Base-by-base conservation (phyloP, 2,888 invertebrate species). In the Cheilosia variabilis region DNA sequence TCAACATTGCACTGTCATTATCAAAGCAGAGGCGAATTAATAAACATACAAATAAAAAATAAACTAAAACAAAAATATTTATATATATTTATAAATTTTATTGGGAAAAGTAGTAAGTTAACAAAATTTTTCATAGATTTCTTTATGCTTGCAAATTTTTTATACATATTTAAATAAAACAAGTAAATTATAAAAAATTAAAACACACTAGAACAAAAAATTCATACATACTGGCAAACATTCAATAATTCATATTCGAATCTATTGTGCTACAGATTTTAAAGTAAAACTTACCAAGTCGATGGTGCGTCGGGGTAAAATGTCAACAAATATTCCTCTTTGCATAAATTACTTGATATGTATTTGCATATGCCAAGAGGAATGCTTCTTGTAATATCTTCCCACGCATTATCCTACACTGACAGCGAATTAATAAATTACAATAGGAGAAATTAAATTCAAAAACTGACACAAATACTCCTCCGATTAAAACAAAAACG, bases 91-190 rank as follows among this genome's bases (percentile, higher is more conserved):
- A 86, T 53, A 86, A 68, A 76, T 76, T 77, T 72, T 86, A 86
- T 77, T 86, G 81, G 76, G 76, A 86, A 84, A 86, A 86, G 86
- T 86, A 86, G 86, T 76, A 86, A 86, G 86, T 86, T 86, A 86
- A 86, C 86, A 86, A 77, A 60, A 75, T 71, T 80, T 84, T 84
- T 84, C 84, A 84, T 84, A 84, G 58, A 80, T 84, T 84, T 79
- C 69, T 84, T 84, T 80, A 80, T 71, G 80, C 84, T 84, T 84
- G 84, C 80, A 80, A 80, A 84, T 80, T 84, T 84, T 84, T 84
- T 76, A 80, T 84, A 84, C 84, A 84, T 79, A 75, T 63, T 80
- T 71, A 75, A 84, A 75, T 65, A 65, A 65, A 52, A 43, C 57
- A 31, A 65, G 9, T 41, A 55, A 53, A 66, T 41, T 52, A 57